Conservation (phyloP, 2,888 invertebrate species). For the Drosophila anceps region DNA sequence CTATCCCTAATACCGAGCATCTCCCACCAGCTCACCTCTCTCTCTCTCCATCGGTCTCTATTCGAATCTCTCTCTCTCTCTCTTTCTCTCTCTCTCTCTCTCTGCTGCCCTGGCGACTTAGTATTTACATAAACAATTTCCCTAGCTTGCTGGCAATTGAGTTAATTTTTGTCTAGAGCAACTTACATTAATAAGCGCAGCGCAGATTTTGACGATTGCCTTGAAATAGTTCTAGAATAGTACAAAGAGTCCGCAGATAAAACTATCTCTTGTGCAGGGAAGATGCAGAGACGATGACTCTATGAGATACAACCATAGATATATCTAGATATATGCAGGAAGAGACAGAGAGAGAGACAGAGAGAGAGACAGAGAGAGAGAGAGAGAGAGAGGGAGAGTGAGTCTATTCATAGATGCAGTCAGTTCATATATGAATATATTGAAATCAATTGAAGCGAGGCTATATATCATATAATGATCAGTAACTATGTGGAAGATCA, state of each 20-base stretch:
- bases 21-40: neutral
- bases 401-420: neutral
- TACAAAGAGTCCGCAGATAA: neutral
- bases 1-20: neutral
- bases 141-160: constrained; percentile 52
- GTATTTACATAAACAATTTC: constrained; percentile 47
- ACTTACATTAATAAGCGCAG: constrained; percentile 24
- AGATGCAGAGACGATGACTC: neutral
- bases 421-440: neutral
- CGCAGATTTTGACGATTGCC: constrained; percentile 29
- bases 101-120: constrained; percentile 12
- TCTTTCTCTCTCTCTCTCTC: neutral
- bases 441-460: neutral
- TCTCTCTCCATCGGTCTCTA: no score
- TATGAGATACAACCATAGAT: neutral
- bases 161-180: constrained; percentile 51
- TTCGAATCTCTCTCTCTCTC: no score
- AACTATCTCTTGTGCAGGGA: neutral
- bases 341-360: no score
- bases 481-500: neutral
- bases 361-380: no score
- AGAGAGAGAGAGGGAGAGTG: no score
- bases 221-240: constrained; percentile 26
- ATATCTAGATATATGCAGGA: neutral
- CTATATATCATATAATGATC: neutral